A percentile compares a stretch with the other conserved stretches of the same genome.
Conservation (phyloP, 92 coral and sea anemone species). For the Epizoanthus stellaris region DNA sequence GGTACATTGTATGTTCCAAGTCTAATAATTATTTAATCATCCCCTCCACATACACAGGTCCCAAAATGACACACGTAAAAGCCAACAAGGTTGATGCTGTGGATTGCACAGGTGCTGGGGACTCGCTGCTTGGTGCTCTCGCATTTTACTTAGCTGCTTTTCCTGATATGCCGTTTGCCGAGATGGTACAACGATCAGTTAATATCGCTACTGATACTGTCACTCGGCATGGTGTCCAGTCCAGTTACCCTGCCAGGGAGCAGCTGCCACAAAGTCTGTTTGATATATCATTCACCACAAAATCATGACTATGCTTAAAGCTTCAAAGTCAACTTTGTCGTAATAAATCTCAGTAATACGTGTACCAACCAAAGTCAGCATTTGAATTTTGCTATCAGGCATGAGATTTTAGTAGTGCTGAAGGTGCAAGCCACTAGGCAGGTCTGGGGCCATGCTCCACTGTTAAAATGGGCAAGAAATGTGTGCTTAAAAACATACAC, state of each 20-base stretch:
- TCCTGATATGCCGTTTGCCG: constrained; percentile 77
- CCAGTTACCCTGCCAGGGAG: constrained; percentile 80
- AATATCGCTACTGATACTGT: constrained; percentile 87
- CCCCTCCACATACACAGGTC: constrained; percentile 38
- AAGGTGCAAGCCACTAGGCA: too few species aligned
- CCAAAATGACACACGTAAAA: constrained; percentile 51
- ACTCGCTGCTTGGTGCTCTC: constrained; percentile 79
- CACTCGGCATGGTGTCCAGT: constrained; percentile 82
- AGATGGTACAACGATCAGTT: constrained; percentile 79
- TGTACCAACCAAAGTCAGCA: too few species aligned
- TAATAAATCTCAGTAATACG: not conserved
- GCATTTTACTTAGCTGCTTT: constrained; percentile 85
- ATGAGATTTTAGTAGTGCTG: too few species aligned
- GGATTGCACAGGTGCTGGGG: constrained; percentile 97
- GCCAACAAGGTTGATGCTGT: constrained; percentile 71
- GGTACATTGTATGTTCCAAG: not conserved
- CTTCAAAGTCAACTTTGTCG: not conserved
- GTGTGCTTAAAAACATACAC: too few species aligned
- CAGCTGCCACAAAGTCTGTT: constrained; percentile 69
- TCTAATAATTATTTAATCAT: too few species aligned
- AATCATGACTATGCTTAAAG: not conserved
- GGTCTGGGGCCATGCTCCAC: too few species aligned
- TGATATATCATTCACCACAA: constrained; percentile 17
- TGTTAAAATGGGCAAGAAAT: too few species aligned
- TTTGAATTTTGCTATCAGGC: too few species aligned